Evolutionary conservation across 2,113 vertebrate species (phyloP), one percentile per base, ranked within the genome.

Genomic region (zebrafish (Danio rerio)): DNA sequence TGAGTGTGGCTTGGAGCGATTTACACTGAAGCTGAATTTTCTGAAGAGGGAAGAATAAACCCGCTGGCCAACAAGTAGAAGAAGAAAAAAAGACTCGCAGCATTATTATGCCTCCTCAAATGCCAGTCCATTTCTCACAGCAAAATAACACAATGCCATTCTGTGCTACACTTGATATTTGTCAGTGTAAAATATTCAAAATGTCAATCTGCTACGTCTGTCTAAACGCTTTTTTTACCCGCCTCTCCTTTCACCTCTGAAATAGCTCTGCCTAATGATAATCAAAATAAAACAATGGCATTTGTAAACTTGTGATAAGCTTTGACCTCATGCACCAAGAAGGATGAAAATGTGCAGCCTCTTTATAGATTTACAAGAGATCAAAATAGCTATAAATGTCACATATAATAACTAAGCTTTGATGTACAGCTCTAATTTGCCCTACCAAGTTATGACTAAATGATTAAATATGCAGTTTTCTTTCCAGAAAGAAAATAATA

Each of bases 351-450:
- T 45, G 15, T 6, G 21, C 9, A 73, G 40, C 20, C 15, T 12
- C 62, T 16, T 65, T 9, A 68, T 47, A 70, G 66, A 61, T 78
- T 71, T 74, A 78, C 49, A 47, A 50, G 50, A 9, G 53, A 21
- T 50, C 65, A 73, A 74, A 69, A 74, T 52, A 74, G 63, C 31
- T 50, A 66, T 82, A 84, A 49, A 56, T 50, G 11, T 55, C 16
- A 61, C 65, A 15, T 56, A 49, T 31, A 76, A 65, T 55, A 80
- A 49, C 31, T n/a, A 72, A 16, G 53, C 81, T 88, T 87, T 88
- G 81, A 88, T 86, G 59, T 65, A 58, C 21, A 65, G 71, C 18
- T 21, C n/a, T 85, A 83, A 70, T 59, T 86, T 81, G 78, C 75
- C 77, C 59, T 76, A 65, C 47, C 83, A 40, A 53, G 43, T 83